Base-by-base conservation (phyloP, 92 coral and sea anemone genomes). In the Zoanthus gigantus region DNA sequence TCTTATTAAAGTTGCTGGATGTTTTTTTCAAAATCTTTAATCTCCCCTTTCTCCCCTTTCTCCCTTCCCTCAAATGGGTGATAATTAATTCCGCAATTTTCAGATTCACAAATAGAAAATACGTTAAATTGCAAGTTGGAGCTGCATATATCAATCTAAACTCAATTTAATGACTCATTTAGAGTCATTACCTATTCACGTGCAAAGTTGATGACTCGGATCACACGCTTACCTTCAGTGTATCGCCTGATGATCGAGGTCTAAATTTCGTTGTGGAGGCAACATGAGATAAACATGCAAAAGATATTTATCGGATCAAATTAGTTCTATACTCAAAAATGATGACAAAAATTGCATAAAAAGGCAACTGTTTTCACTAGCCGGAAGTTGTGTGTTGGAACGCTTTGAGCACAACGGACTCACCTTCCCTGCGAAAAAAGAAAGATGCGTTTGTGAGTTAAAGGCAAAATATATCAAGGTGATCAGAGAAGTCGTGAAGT, bases 201-300 rank as follows among this genome's bases (percentile, higher is more conserved):
- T 77, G 45, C 61, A 74, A 16, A 42, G 9, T 30, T 86, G 50
- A 44, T 8, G 57, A 42, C 13, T 71, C 46, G 14, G 7, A 17
- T 7, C 18, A 2, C 63, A 63, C 4, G 42, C 94, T 86, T n/a
- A 96, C 98, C 98, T 93, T 95, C 96, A 7, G 98, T 95, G 75
- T 96, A 96, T 82, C 98, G 87, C 58, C 97, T 92, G 72, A 96
- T 94, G 47, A 96, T 94, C 48, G 98, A 96, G 7, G 98, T 96
- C 98, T 96, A 85, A 37, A 17, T 45, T 16, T 66, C 30, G 56
- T 18, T 45, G 32, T 16, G 66, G 52, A 79, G 66, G 57, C 61
- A 81, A 32, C 10, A 32, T 7, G 28, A n/a, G 61, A 81, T 81
- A 60, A 29, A 81, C 65, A 66, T 65, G 60, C 17, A 81, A 37